phyloP scores from a whole-genome alignment of 2,888 invertebrate species.

The Nebria brevicollis region DNA sequence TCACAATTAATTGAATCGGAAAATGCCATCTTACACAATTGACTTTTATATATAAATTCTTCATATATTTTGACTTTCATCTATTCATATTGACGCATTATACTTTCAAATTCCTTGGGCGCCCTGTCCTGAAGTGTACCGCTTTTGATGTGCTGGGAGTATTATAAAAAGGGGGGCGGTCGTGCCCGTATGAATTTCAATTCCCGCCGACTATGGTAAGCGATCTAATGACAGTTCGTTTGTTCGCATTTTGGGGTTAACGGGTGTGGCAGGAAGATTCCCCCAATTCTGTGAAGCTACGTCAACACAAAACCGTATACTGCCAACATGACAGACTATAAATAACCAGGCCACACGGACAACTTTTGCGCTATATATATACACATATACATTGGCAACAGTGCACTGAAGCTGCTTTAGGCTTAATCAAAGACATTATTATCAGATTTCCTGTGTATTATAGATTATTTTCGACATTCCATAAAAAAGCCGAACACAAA shows the following conservation, averaged over 20 bases:
- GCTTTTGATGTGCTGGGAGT: neutral
- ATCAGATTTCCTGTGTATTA: neutral
- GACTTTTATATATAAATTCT: neutral
- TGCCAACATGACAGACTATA: neutral
- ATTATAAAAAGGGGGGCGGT: neutral
- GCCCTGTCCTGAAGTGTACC: neutral
- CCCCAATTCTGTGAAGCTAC: neutral
- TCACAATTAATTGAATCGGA: no score
- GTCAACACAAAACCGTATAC: conserved; percentile 1
- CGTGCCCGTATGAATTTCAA: neutral
- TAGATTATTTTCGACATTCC: no score
- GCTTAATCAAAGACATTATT: neutral
- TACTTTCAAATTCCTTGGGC: neutral
- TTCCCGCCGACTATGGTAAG: neutral
- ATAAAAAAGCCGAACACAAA: no score
- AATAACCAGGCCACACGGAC: neutral
- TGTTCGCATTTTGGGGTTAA: neutral
- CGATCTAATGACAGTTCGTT: neutral
- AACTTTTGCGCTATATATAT: neutral
- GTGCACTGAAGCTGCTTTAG: no score
- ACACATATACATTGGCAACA: no score
- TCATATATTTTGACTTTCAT: neutral
- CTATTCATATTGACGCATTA: neutral
- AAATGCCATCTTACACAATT: neutral
- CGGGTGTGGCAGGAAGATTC: neutral